Evolutionary conservation across 2,113 vertebrate species (phyloP).

Genomic region (Oxyruncus cristatus): DNA sequence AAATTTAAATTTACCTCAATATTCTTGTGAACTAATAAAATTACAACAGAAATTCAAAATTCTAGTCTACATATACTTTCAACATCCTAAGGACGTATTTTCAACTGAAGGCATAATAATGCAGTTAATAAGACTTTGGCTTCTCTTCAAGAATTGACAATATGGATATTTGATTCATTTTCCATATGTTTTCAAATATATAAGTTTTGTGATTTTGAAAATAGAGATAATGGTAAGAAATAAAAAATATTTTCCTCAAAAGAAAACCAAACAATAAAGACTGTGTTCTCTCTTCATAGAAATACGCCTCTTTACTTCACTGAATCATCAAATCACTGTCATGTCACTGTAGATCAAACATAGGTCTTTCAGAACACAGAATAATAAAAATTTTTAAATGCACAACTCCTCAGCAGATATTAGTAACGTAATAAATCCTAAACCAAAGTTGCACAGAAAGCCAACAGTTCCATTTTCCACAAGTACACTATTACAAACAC

Average conservation of each 20-base stretch:
- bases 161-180: background rate
- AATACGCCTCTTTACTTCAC: background rate
- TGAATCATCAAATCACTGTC: background rate
- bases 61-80: background rate
- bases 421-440: slow-evolving; percentile 25
- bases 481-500: background rate
- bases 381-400: background rate
- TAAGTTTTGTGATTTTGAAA: background rate
- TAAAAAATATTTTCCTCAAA: background rate
- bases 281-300: background rate
- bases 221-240: background rate
- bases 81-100: background rate
- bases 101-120: background rate
- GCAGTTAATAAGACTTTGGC: background rate
- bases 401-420: background rate
- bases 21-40: background rate
- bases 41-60: background rate
- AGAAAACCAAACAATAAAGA: background rate
- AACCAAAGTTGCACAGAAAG: slow-evolving; percentile 23
- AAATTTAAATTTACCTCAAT: background rate
- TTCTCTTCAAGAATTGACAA: background rate
- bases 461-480: background rate
- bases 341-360: background rate
- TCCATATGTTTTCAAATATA: background rate
- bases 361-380: background rate